These are phyloP conservation scores for Orbicella faveolata DNA, from an alignment of 64 coral and sea anemone species.

Conservation along the genomic window DNA sequence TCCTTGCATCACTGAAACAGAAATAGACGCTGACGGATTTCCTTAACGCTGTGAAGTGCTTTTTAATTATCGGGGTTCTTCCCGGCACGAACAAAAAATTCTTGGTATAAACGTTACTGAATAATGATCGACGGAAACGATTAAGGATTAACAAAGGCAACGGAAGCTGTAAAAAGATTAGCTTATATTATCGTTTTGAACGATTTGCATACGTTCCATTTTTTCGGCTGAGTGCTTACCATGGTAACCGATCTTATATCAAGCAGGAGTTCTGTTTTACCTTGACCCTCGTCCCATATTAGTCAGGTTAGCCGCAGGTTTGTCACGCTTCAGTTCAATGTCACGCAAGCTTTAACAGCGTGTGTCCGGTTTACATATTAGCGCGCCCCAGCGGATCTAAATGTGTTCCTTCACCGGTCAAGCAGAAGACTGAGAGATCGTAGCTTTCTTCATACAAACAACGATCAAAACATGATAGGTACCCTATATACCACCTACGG, in stretches of 20 bases:
- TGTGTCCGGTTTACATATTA: neutral
- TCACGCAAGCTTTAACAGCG: constrained; percentile 9
- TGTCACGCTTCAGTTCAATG: neutral
- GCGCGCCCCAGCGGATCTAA: neutral
- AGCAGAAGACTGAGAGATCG: neutral
- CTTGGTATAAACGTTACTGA: neutral
- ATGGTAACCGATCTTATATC: constrained; percentile 5
- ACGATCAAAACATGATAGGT: neutral
- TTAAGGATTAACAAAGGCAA: neutral
- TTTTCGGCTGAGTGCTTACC: neutral
- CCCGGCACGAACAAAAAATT: neutral
- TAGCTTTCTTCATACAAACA: neutral
- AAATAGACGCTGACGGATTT: neutral
- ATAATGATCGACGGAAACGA: neutral
- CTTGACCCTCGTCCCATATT: neutral
- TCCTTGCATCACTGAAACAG: neutral
- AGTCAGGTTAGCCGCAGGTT: constrained; percentile 3
- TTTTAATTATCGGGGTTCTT: neutral
- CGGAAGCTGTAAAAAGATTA: neutral
- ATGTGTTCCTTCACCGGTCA: neutral
- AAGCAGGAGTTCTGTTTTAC: neutral
- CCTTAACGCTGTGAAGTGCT: neutral
- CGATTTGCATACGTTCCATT: neutral
- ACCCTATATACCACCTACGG: constrained; percentile 22
- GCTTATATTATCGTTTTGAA: neutral